A percentile compares a stretch with the other conserved stretches of the same genome.
These are phyloP conservation scores for Torymus auratus DNA, from an alignment of 2,888 invertebrate species.

Conservation along the genomic window DNA sequence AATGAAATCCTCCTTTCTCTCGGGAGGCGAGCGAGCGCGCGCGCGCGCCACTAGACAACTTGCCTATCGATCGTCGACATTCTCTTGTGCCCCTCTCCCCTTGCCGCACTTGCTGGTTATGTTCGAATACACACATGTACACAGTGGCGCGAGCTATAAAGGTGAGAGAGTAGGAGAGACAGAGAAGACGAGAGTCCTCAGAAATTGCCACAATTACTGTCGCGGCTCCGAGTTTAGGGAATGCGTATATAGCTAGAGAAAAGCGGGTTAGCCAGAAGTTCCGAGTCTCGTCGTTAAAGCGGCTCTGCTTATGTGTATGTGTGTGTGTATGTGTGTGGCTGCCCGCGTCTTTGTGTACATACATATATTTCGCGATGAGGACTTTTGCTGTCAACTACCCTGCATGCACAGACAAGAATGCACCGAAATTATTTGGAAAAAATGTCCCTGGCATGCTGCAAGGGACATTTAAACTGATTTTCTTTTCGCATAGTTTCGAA, in stretches of 20 bases:
- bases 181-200: not conserved
- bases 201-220: slow-evolving; percentile 52
- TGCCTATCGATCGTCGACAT: slow-evolving; percentile 13
- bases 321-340: too few species aligned
- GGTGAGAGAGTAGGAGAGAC: not conserved
- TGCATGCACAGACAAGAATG: too few species aligned
- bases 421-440: too few species aligned
- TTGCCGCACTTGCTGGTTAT: not conserved
- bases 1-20: slow-evolving; percentile 45
- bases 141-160: not conserved
- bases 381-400: too few species aligned
- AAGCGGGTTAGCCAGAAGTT: too few species aligned
- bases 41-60: not conserved
- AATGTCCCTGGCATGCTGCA: too few species aligned
- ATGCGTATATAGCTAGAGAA: not conserved
- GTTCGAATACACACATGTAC: not conserved
- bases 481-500: too few species aligned
- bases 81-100: not conserved
- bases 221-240: not conserved
- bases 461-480: too few species aligned
- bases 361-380: too few species aligned
- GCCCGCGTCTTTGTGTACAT: not conserved
- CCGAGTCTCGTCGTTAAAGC: slow-evolving; percentile 27
- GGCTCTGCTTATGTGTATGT: not conserved
- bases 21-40: too few species aligned